Evolutionary conservation across 2,113 vertebrate species (phyloP).

Genomic region (Aythya baeri): DNA sequence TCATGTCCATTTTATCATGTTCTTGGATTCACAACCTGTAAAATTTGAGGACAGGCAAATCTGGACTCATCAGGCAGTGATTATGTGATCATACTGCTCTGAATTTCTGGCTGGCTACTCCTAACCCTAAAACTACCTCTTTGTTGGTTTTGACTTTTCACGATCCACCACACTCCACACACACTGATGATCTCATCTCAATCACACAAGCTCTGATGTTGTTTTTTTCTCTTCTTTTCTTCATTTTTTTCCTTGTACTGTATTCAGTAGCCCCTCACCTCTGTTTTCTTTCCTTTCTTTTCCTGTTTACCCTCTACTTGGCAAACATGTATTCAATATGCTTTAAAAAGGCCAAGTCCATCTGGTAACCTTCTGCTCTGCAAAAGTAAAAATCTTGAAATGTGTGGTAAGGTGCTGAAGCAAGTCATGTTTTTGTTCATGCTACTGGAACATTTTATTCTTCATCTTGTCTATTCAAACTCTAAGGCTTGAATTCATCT

Average conservation of each 20-base stretch:
- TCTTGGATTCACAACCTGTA: not conserved
- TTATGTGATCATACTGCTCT: not conserved
- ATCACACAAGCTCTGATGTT: not conserved
- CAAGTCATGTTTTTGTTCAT: not conserved
- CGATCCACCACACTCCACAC: not conserved
- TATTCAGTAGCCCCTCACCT: not conserved
- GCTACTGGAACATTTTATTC: not conserved
- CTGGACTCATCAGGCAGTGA: not conserved
- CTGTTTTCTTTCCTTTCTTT: not conserved
- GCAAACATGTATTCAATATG: not conserved
- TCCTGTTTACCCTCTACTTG: not conserved
- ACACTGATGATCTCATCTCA: not conserved
- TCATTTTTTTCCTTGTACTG: not conserved
- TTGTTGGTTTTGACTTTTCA: not conserved
- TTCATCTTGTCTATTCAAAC: not conserved
- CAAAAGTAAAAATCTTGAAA: not conserved
- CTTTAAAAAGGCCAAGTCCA: not conserved
- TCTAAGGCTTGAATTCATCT: not conserved
- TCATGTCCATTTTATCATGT: not conserved
- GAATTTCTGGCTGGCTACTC: not conserved
- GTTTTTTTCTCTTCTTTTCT: not conserved
- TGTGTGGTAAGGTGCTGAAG: not conserved
- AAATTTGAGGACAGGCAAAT: not conserved
- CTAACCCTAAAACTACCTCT: not conserved
- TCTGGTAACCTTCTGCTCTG: not conserved